These are phyloP conservation scores for Paguma larvata DNA, from an alignment of 2,797 vertebrate genomes.

Conservation along the genomic window DNA sequence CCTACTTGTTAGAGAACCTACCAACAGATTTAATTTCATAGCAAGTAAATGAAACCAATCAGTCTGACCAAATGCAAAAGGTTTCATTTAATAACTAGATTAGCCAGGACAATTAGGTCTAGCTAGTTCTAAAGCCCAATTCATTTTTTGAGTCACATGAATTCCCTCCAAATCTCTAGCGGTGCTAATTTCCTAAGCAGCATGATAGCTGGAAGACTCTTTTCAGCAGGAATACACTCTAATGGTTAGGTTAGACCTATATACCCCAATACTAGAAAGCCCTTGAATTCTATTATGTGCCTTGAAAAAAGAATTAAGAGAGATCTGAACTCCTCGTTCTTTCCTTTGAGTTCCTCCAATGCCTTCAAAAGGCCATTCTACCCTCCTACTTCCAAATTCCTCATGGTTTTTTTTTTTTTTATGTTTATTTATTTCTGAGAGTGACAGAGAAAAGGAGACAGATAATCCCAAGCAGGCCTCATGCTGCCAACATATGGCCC, in stretches of 20 bases:
- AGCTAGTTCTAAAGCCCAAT: background rate
- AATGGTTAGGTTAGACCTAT: background rate
- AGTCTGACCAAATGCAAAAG: background rate
- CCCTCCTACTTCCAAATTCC: background rate
- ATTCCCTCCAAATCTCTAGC: background rate
- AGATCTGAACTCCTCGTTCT: background rate
- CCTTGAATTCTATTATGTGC: background rate
- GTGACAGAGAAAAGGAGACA: too few relatives aligned
- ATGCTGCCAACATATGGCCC: too few relatives aligned
- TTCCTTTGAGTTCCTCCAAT: background rate
- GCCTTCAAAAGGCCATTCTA: background rate
- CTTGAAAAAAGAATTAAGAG: background rate
- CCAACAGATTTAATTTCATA: background rate
- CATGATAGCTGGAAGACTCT: background rate
- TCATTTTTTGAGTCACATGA: constrained; percentile 8
- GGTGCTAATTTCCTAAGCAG: constrained; percentile 7
- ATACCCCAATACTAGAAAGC: background rate
- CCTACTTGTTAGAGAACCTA: background rate
- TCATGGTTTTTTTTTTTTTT: background rate
- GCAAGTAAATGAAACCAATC: background rate
- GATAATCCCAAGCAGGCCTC: too few relatives aligned
- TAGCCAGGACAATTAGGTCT: background rate
- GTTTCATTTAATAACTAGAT: background rate
- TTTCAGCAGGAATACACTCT: constrained; percentile 8
- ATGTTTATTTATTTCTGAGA: too few relatives aligned